phyloP scores from a whole-genome alignment of 2,888 invertebrate species.

The Schrankia costaestrigalis region DNA sequence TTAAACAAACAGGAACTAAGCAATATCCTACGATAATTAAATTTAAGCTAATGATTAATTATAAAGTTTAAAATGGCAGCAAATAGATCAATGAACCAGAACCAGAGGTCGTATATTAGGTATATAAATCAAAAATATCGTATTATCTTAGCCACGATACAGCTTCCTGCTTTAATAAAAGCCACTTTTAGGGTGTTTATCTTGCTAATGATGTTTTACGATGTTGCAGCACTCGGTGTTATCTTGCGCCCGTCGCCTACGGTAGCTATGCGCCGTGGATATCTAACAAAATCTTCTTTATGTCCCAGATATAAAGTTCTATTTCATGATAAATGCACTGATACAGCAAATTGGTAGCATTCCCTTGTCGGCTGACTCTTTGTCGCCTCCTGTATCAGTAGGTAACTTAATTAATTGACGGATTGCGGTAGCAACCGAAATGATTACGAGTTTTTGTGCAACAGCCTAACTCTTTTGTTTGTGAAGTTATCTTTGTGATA shows the following conservation, averaged over 20 bases:
- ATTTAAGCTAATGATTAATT: too few relatives aligned
- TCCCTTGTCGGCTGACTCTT: slow-evolving; percentile 51
- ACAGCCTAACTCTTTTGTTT: slow-evolving; percentile 61
- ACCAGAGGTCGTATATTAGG: too few relatives aligned
- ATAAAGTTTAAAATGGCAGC: too few relatives aligned
- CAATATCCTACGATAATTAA: too few relatives aligned
- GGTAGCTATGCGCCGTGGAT: slow-evolving; percentile 54
- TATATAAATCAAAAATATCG: slow-evolving; percentile 49
- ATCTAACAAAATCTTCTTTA: slow-evolving; percentile 38
- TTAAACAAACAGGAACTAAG: too few relatives aligned
- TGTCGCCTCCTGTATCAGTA: slow-evolving; percentile 67
- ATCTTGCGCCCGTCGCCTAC: slow-evolving; percentile 67
- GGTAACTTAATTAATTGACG: slow-evolving; percentile 70
- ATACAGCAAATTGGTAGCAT: slow-evolving; percentile 40
- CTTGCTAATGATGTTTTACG: slow-evolving; percentile 79
- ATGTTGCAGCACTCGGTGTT: slow-evolving; percentile 59
- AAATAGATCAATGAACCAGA: slow-evolving; percentile 17
- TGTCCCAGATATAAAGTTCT: slow-evolving; percentile 33
- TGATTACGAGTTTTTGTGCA: slow-evolving; percentile 64
- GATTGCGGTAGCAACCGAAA: slow-evolving; percentile 60
- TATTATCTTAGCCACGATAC: slow-evolving; percentile 36
- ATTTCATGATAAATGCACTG: slow-evolving; percentile 18
- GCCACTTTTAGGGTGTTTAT: slow-evolving; percentile 69
- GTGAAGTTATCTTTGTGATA: slow-evolving; percentile 48
- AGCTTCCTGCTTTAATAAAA: slow-evolving; percentile 62